Percentiles rank a stretch among this genome's conserved stretches.
Conservation (phyloP, 2,113 vertebrate genomes). For the Caretta caretta region DNA sequence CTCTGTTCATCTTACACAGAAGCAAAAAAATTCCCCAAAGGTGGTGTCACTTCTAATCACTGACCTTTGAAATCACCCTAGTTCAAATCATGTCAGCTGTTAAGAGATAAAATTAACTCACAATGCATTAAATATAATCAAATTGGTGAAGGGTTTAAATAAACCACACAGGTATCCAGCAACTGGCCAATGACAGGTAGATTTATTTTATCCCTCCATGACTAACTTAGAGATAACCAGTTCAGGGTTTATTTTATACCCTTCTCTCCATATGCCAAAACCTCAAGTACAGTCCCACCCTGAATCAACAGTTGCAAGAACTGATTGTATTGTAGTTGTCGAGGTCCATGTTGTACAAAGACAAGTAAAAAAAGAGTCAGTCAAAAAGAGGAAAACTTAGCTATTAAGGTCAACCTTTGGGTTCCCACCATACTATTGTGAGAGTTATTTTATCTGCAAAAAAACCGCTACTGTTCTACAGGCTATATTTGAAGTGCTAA, state of each 20-base stretch:
- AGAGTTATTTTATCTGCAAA: not conserved
- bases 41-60: not conserved
- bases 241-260: not conserved
- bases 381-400: too few species aligned
- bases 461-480: not conserved
- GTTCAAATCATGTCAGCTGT: not conserved
- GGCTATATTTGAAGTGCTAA: not conserved
- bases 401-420: not conserved
- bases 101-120: not conserved
- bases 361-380: rapidly evolving
- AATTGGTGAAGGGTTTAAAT: not conserved
- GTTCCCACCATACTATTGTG: not conserved
- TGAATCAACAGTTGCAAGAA: not conserved
- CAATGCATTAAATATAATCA: not conserved
- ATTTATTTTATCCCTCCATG: not conserved
- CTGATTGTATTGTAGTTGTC: not conserved
- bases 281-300: not conserved
- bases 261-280: not conserved
- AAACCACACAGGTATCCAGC: not conserved
- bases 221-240: not conserved
- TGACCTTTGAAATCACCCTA: not conserved
- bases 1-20: not conserved
- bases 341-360: not conserved
- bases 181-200: not conserved
- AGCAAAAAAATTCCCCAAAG: not conserved